Percentiles rank a stretch among this genome's conserved stretches.
Evolutionary conservation across 1,140 invertebrate genomes (phyloP).

Genomic region (Cotesia glomerata): DNA sequence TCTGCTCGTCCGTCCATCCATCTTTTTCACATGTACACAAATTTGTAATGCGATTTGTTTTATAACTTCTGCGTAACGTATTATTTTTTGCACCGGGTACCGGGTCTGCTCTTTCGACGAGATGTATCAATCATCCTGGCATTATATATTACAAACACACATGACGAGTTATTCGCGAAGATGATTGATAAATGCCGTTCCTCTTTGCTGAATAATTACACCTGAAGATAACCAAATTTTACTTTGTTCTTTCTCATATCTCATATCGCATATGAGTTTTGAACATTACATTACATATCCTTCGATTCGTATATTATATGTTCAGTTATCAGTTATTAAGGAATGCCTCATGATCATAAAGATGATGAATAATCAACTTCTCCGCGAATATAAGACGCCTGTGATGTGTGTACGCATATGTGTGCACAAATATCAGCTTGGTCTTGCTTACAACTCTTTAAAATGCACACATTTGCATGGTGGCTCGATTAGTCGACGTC

Average conservation of each 20-base stretch:
- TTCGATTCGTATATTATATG: too few species aligned
- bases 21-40: neutral
- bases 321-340: neutral
- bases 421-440: conserved; percentile 8
- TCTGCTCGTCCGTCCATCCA: neutral
- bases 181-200: conserved; percentile 8
- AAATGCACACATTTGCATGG: conserved; percentile 39
- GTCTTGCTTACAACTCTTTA: conserved; percentile 29
- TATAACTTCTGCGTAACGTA: neutral
- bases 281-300: too few species aligned
- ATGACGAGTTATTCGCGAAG: neutral
- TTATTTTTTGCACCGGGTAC: neutral
- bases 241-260: neutral
- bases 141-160: neutral
- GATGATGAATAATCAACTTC: conserved; percentile 23
- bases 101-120: neutral
- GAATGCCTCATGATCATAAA: conserved; percentile 17
- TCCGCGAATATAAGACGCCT: too few species aligned
- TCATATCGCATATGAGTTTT: too few species aligned
- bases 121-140: conserved; percentile 9
- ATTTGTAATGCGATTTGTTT: conserved; percentile 14
- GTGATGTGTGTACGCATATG: too few species aligned
- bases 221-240: conserved; percentile 2
- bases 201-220: conserved; percentile 9
- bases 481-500: conserved; percentile 37